Evolutionary conservation across 2,797 vertebrate species (phyloP).

Genomic region (Amblyopsis hoosieri): DNA sequence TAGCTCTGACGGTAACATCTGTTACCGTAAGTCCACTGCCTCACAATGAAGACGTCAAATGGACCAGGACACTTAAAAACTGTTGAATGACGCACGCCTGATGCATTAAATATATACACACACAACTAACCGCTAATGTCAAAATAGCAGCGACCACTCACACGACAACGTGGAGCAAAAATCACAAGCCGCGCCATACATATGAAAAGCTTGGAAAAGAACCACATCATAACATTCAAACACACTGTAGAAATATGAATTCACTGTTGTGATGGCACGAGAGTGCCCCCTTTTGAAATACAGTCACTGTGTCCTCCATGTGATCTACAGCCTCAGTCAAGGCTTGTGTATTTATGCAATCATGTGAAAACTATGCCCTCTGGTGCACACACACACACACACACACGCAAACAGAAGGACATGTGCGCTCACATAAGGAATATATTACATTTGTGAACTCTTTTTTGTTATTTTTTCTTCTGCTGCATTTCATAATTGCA

Average conservation of each 20-base stretch:
- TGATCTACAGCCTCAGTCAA: no score
- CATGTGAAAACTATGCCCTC: not conserved
- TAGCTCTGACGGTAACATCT: not conserved
- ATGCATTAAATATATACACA: slow-evolving; percentile 48
- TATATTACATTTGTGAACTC: no score
- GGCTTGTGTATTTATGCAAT: not conserved
- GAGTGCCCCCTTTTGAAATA: slow-evolving; percentile 50
- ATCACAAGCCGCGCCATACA: slow-evolving; percentile 7
- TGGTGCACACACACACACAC: not conserved
- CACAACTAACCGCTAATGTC: slow-evolving; percentile 45
- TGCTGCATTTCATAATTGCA: no score
- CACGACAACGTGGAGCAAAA: slow-evolving; percentile 29
- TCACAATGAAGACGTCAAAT: slow-evolving; percentile 2
- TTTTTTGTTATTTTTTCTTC: no score
- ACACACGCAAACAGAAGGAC: not conserved
- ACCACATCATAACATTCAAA: slow-evolving; percentile 19
- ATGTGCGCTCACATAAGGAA: no score
- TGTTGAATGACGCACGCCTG: slow-evolving; percentile 25
- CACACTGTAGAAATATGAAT: slow-evolving; percentile 4
- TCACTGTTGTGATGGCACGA: slow-evolving; percentile 26
- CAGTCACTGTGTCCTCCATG: not conserved
- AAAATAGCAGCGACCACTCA: slow-evolving; percentile 44
- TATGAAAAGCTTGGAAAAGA: slow-evolving; percentile 17
- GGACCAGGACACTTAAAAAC: slow-evolving; percentile 25
- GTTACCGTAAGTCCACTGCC: not conserved